A percentile compares a stretch with the other conserved stretches of the same genome.
Conservation (phyloP, 2,888 invertebrate species). For the Acanthococcus lagerstroemiae region DNA sequence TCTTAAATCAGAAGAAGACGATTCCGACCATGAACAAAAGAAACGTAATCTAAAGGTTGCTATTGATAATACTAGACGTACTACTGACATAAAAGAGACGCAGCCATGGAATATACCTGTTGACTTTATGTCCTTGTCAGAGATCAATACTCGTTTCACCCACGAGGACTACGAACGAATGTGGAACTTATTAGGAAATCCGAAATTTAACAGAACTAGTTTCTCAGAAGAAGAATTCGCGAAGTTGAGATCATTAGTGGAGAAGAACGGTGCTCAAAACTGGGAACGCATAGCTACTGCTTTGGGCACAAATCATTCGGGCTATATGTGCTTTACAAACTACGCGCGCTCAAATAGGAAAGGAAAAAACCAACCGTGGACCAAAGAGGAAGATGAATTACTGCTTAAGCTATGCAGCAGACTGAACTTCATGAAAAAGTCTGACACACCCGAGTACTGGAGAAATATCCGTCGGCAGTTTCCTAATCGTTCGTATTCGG, state of each 20-base stretch:
- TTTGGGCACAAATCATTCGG: conserved; percentile 5
- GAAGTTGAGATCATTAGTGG: background rate
- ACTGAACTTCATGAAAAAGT: background rate
- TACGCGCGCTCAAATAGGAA: background rate
- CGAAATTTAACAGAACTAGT: background rate
- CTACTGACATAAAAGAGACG: background rate
- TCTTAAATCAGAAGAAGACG: background rate
- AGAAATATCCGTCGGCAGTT: conserved; percentile 7
- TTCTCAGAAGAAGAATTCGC: conserved; percentile 5
- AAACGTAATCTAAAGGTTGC: background rate
- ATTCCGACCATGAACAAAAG: background rate
- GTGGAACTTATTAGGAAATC: conserved; percentile 38
- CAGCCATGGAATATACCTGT: conserved; percentile 8
- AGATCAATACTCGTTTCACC: background rate
- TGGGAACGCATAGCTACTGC: conserved; percentile 18
- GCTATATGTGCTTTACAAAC: conserved; percentile 12
- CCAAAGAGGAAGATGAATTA: conserved; percentile 16
- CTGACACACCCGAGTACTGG: background rate
- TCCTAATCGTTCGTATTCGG: conserved; percentile 9
- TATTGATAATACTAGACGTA: background rate
- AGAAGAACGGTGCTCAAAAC: conserved; percentile 1
- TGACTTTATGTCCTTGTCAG: background rate
- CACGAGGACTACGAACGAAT: conserved; percentile 17
- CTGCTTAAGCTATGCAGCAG: conserved; percentile 4
- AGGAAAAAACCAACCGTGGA: conserved; percentile 10